Evolutionary conservation across 2,797 vertebrate genomes (phyloP), one percentile per base, ranked within the genome.

Genomic region (Melanotaenia maccullochi): DNA sequence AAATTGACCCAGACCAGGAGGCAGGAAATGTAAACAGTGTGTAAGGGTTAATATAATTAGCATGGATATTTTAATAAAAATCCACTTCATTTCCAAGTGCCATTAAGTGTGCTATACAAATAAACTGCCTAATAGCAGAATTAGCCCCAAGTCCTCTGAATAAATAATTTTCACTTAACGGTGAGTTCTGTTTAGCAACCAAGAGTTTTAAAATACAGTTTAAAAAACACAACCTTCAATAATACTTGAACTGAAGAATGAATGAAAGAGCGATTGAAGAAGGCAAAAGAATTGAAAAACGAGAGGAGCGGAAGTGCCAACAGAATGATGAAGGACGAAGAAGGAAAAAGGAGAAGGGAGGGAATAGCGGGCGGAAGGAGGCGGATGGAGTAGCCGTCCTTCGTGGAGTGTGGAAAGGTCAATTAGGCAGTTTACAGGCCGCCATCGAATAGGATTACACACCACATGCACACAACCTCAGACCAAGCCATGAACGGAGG

Each of bases 351-450:
- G 69, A 85, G 68, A 79, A 60, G 54, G 22, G 57, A 62, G 57
- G 73, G 68, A 82, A 67, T 3, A 60, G 59, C 30, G 57, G 64
- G 33, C 9, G 25, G 68, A 79, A 59, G 61, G 47, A 76, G 73
- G 64, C 4, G 47, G 66, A 42, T 9, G 30, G 71, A 66, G 54
- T 61, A 71, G 74, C 20, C 8, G 84, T 87, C 88, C 88, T 94
- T 91, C 84, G 83, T 84, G 75, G 75, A 68, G 59, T 36, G 60
- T 12, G 25, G 73, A 91, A 93, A 94, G 93, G 92, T 93, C 88
- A 82, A 88, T 92, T 92, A 92, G 85, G 86, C 78, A 61, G 75
- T 86, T 92, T 87, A 80, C 68, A 78, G 78, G 79, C 85, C 36
- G 33, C 68, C 49, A 56, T 69, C 36, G 33, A 73, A 33, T 60